Evolutionary conservation across 2,113 vertebrate genomes (phyloP).

Genomic region (Platichthys stellatus): DNA sequence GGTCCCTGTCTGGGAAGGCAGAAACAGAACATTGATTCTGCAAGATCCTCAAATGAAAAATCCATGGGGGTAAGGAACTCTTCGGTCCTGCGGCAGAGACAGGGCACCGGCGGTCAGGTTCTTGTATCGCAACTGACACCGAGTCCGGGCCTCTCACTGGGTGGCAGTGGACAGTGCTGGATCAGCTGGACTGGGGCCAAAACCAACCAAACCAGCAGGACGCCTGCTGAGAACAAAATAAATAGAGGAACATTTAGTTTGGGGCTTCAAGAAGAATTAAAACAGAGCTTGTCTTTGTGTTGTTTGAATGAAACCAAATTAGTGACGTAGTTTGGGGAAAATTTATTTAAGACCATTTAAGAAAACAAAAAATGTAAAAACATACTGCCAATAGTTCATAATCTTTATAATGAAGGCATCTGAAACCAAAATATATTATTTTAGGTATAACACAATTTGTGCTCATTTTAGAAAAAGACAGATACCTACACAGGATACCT

Average conservation of each 20-base stretch:
- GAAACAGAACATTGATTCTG: slow-evolving; percentile 83
- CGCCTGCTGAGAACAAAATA: not conserved
- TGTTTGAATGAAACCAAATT: not conserved
- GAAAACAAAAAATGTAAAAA: not conserved
- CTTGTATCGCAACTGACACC: slow-evolving; percentile 60
- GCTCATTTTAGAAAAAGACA: too few species aligned
- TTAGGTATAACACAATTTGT: too few species aligned
- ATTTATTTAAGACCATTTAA: not conserved
- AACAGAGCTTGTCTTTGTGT: not conserved
- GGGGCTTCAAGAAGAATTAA: not conserved
- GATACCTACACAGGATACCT: too few species aligned
- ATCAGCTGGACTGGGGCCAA: slow-evolving; percentile 57
- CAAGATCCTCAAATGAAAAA: slow-evolving; percentile 85
- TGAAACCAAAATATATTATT: too few species aligned
- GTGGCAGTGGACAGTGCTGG: slow-evolving; percentile 36
- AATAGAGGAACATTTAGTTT: slow-evolving; percentile 19
- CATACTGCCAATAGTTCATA: not conserved
- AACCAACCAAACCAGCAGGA: slow-evolving; percentile 52
- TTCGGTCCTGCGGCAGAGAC: slow-evolving; percentile 68
- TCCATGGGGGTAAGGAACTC: slow-evolving; percentile 79
- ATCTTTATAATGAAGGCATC: not conserved
- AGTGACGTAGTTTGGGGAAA: not conserved
- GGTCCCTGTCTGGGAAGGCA: slow-evolving; percentile 72
- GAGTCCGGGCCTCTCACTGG: slow-evolving; percentile 36
- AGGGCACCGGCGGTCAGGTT: slow-evolving; percentile 67